These are phyloP conservation scores for Lathronympha strigana DNA, from an alignment of 2,888 invertebrate genomes.

Conservation along the genomic window DNA sequence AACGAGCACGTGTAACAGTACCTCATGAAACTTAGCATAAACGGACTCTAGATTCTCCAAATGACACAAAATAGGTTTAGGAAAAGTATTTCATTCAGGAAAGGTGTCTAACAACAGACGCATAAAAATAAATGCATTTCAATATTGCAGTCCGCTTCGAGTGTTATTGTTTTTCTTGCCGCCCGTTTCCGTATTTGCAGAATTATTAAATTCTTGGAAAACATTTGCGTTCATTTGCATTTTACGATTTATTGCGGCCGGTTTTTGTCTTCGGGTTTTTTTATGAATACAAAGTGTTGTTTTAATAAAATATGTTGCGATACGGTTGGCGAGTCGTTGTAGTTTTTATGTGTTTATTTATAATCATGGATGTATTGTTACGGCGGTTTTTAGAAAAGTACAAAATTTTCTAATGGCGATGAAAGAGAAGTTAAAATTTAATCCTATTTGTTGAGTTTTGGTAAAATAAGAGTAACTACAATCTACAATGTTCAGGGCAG, in stretches of 20 bases:
- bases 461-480: no score
- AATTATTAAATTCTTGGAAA: constrained; percentile 38
- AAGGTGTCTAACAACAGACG: constrained; percentile 12
- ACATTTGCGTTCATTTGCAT: constrained; percentile 28
- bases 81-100: not conserved
- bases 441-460: no score
- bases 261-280: constrained; percentile 28
- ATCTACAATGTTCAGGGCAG: no score
- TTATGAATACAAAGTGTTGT: constrained; percentile 29
- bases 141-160: constrained; percentile 35
- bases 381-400: no score
- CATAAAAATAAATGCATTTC: constrained; percentile 24
- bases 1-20: no score
- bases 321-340: not conserved
- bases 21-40: no score
- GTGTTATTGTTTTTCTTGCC: constrained; percentile 30
- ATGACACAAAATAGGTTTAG: no score
- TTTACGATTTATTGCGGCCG: constrained; percentile 28
- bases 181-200: constrained; percentile 27
- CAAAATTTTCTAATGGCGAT: no score
- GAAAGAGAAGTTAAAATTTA: no score
- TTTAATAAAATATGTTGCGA: constrained; percentile 29
- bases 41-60: no score
- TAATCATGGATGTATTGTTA: not conserved
- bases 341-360: not conserved